Base-by-base conservation (phyloP, 2,797 vertebrate species). In the Emys orbicularis region DNA sequence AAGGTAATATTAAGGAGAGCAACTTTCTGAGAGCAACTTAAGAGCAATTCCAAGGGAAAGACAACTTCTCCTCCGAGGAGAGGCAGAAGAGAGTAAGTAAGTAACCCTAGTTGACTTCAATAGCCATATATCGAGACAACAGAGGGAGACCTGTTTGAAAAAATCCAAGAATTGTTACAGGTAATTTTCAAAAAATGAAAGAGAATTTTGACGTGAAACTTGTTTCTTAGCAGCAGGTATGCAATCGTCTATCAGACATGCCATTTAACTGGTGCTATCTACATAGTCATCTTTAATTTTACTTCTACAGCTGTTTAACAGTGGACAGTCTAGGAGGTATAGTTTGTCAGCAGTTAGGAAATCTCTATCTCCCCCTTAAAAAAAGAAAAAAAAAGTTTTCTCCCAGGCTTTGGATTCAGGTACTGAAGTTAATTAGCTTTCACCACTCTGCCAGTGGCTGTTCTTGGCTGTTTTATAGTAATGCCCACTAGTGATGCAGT, bases 91-190 rank as follows among this genome's bases (percentile, higher is more conserved):
- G 61, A 21, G 37, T 29, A 74, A 54, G 37, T 29, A 74, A 54
- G 37, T 53, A 41, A 87, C 13, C 47, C 7, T 59, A 5, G 49
- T 74, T 77, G 65, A 83, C 79, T 91, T 65, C 49, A 82, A 72
- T 23, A 86, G 34, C 65, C 61, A 89, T 92, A 90, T 11, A 44
- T 83, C 50, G 79, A 83, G 15, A 84, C 91, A 74, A 31, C 29
- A 37, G 6, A 84, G 53, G 81, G 18, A 76, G 4, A 44, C 61
- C n/a, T 49, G 13, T 0, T 0, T 49, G 44, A 86, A 41, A 21
- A 76, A 92, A 68, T 5, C 74, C 57, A 91, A 41, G 23, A 15
- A 3, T 29, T 88, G 47, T 15, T 59, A 89, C 49, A 88, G 0
- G 2, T 59, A 81, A 65, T 76, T 31, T 18, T 87, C 49, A 83